A percentile compares a stretch with the other conserved stretches of the same genome.
Conservation (phyloP, 1,140 invertebrate species). For the Stegodyphus mimosarum region DNA sequence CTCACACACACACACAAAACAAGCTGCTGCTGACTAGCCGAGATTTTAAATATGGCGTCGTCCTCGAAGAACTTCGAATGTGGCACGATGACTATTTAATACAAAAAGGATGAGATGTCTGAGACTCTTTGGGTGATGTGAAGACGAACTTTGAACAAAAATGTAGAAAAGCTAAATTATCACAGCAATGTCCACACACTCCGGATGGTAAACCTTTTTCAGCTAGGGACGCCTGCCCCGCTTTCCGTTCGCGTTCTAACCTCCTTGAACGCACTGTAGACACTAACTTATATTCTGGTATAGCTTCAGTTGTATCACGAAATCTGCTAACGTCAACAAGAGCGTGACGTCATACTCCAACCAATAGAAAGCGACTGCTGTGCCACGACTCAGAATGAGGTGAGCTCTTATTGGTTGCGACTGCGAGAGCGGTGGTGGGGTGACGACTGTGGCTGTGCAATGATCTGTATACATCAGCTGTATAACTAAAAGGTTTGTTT, state of each 20-base stretch:
- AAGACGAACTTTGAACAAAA: background rate
- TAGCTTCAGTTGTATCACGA: constrained; percentile 31
- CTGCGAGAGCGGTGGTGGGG: background rate
- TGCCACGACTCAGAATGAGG: background rate
- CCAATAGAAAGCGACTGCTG: constrained; percentile 22
- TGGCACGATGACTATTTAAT: constrained; percentile 40
- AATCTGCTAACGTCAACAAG: constrained; percentile 35
- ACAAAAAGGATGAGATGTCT: constrained; percentile 1
- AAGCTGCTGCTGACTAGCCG: constrained; percentile 29
- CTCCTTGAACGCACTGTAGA: constrained; percentile 14
- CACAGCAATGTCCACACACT: constrained; percentile 42
- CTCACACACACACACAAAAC: background rate
- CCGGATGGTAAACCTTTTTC: constrained; percentile 58
- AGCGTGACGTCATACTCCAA: constrained; percentile 40
- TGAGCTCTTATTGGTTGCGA: constrained; percentile 3
- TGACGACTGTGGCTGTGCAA: constrained; percentile 8
- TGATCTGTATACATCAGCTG: constrained; percentile 39
- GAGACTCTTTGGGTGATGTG: constrained; percentile 16
- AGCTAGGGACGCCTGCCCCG: constrained; percentile 38
- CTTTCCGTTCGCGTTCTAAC: background rate
- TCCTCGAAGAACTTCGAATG: constrained; percentile 12
- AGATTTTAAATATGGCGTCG: constrained; percentile 43
- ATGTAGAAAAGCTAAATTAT: constrained; percentile 46
- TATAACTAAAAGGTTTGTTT: constrained; percentile 38
- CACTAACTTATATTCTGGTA: constrained; percentile 53